Evolutionary conservation across 2,888 invertebrate genomes (phyloP).

Genomic region (Tinea trinotella): DNA sequence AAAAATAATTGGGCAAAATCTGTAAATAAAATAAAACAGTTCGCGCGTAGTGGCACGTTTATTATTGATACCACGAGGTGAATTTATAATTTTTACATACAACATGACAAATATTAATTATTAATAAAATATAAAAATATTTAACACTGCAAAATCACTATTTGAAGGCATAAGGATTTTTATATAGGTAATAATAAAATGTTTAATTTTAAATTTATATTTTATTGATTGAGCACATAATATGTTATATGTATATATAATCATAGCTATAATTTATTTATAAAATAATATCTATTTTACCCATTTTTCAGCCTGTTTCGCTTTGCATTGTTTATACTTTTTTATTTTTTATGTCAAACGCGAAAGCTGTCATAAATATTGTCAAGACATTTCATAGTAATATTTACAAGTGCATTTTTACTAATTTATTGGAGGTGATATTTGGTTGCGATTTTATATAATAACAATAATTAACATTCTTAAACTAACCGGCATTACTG

Average conservation of each 20-base stretch:
- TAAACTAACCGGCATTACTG: background rate
- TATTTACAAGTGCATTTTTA: conserved; percentile 3
- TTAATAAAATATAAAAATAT: no score
- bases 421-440: conserved; percentile 4
- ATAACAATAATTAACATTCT: background rate
- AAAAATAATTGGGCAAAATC: conserved; percentile 10
- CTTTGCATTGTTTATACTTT: background rate
- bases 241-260: no score
- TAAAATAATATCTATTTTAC: no score
- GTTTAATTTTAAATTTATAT: no score
- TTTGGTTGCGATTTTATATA: background rate
- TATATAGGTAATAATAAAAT: no score
- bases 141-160: no score
- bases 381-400: conserved; percentile 1
- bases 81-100: background rate
- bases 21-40: background rate
- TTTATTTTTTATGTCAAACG: conserved; percentile 1
- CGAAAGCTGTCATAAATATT: background rate
- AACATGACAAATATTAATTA: background rate
- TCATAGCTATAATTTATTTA: no score
- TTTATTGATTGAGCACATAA: no score
- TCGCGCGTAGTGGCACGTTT: conserved; percentile 5
- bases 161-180: no score
- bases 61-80: conserved; percentile 1
- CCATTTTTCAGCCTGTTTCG: background rate